Conservation (phyloP, 1,140 invertebrate genomes). For the Drosophila grimshawi region DNA sequence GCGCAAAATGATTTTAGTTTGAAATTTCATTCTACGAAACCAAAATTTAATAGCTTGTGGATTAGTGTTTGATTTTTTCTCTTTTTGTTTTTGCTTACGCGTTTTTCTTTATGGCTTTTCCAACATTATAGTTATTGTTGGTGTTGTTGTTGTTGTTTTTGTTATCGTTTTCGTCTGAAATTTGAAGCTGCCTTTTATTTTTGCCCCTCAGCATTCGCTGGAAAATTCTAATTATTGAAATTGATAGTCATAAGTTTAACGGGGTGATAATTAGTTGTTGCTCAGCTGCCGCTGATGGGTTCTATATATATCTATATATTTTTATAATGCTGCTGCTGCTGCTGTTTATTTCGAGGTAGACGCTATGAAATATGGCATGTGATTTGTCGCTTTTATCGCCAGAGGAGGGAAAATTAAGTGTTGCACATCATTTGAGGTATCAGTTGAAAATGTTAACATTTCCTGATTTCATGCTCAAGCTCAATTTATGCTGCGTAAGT, state of each 20-base stretch:
- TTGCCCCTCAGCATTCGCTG: constrained; percentile 5
- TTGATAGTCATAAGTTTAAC: constrained; percentile 59
- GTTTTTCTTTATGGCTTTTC: constrained; percentile 59
- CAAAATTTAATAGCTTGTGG: constrained; percentile 72
- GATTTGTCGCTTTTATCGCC: constrained; percentile 26
- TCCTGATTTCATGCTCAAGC: neutral
- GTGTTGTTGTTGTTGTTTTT: neutral
- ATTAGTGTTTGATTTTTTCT: constrained; percentile 30
- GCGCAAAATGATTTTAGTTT: constrained; percentile 74
- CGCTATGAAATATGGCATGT: constrained; percentile 32
- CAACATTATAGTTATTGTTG: constrained; percentile 48
- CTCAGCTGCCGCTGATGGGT: constrained; percentile 31
- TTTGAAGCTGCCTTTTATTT: constrained; percentile 39
- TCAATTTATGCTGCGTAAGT: no score
- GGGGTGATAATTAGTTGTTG: constrained; percentile 52
- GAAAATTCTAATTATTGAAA: constrained; percentile 66
- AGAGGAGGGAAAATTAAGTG: neutral
- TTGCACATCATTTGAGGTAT: neutral
- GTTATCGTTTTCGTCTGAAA: constrained; percentile 28
- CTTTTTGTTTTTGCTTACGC: constrained; percentile 14
- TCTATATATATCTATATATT: constrained; percentile 7
- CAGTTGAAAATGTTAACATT: no score
- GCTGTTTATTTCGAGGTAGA: neutral
- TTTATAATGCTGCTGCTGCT: neutral
- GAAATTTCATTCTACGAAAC: constrained; percentile 79